A percentile compares a stretch with the other conserved stretches of the same genome.
These are phyloP conservation scores for Oscheius myriophilus DNA, from an alignment of 2,888 invertebrate species.

Conservation along the genomic window DNA sequence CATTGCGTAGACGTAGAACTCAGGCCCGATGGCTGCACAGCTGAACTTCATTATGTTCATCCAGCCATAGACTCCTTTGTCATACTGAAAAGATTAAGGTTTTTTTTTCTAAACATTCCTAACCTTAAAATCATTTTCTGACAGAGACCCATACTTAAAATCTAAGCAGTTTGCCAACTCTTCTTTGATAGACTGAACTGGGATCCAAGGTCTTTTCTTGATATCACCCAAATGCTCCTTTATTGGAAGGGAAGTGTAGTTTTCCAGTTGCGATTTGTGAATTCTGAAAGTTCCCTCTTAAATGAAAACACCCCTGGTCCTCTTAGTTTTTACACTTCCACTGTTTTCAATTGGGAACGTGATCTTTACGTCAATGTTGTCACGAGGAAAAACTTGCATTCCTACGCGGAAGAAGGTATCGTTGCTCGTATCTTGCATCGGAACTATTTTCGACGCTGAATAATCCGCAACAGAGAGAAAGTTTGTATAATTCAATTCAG, in stretches of 20 bases:
- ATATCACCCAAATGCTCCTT: constrained; percentile 45
- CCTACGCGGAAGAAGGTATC: constrained; percentile 54
- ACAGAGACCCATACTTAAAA: constrained; percentile 47
- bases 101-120: neutral
- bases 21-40: constrained; percentile 43
- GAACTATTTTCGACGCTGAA: constrained; percentile 46
- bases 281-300: constrained; percentile 32
- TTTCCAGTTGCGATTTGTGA: constrained; percentile 39
- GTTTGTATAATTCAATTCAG: constrained; percentile 46
- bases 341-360: constrained; percentile 5
- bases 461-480: constrained; percentile 39
- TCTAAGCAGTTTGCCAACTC: constrained; percentile 55
- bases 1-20: constrained; percentile 52
- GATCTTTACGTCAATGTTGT: neutral
- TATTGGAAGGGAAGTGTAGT: constrained; percentile 48
- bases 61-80: constrained; percentile 59
- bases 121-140: constrained; percentile 55
- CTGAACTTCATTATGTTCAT: constrained; percentile 60
- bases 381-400: constrained; percentile 35
- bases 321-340: neutral
- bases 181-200: constrained; percentile 48
- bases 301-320: neutral
- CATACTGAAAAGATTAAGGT: constrained; percentile 43
- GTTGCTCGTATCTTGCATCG: constrained; percentile 52
- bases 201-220: constrained; percentile 59